Evolutionary conservation across 2,888 invertebrate species (phyloP).

Genomic region (Deilephila porcellus): DNA sequence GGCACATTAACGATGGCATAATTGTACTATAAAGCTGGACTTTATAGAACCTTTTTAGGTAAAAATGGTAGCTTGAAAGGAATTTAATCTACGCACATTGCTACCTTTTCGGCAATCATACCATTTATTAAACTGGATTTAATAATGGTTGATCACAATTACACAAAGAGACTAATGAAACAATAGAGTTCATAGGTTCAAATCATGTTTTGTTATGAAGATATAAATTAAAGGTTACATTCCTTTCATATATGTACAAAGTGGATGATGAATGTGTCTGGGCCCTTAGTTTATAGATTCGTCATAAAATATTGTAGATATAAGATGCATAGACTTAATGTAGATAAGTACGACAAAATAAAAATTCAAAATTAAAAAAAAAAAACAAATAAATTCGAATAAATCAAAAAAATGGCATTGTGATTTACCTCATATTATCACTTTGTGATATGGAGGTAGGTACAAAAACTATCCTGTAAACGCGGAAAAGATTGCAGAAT

Average conservation of each 20-base stretch:
- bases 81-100: slow-evolving; percentile 72
- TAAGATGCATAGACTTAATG: slow-evolving; percentile 76
- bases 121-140: slow-evolving; percentile 83
- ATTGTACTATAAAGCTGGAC: slow-evolving; percentile 75
- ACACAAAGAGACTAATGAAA: slow-evolving; percentile 76
- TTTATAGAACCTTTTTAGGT: slow-evolving; percentile 68
- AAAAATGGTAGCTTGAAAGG: slow-evolving; percentile 74
- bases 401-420: slow-evolving; percentile 74
- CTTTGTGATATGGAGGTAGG: slow-evolving; percentile 63
- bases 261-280: slow-evolving; percentile 82
- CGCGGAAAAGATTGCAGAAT: slow-evolving; percentile 75
- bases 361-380: slow-evolving; percentile 54
- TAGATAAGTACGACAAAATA: slow-evolving; percentile 64
- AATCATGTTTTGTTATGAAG: slow-evolving; percentile 78
- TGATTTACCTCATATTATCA: slow-evolving; percentile 69
- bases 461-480: slow-evolving; percentile 80
- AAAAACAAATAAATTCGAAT: slow-evolving; percentile 48
- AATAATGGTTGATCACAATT: slow-evolving; percentile 79
- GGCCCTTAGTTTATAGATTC: slow-evolving; percentile 84
- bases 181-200: slow-evolving; percentile 61
- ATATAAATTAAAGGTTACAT: slow-evolving; percentile 85
- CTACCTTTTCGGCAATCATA: slow-evolving; percentile 75
- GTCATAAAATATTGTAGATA: slow-evolving; percentile 79
- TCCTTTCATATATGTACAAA: slow-evolving; percentile 82
- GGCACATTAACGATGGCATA: slow-evolving; percentile 95